Evolutionary conservation across 2,113 vertebrate species (phyloP).

Genomic region (Cinclus cinclus): DNA sequence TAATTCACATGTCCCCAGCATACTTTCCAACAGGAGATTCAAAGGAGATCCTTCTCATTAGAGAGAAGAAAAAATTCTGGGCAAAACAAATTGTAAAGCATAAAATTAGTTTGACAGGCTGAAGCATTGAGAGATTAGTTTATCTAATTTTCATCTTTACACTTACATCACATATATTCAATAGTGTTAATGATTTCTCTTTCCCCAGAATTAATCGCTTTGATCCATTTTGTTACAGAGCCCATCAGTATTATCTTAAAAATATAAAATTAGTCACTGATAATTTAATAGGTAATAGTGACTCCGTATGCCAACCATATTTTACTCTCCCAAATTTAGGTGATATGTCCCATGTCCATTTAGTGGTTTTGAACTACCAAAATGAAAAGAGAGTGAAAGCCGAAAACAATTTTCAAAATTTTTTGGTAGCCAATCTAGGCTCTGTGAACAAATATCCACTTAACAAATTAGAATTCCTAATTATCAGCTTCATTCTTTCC

Average conservation of each 20-base stretch:
- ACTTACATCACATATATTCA: not conserved
- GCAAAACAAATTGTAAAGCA: not conserved
- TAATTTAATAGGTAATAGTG: not conserved
- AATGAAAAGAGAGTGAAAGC: not conserved
- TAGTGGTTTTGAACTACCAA: not conserved
- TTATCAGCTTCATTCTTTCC: not conserved
- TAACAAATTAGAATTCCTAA: not conserved
- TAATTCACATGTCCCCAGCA: not conserved
- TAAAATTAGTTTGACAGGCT: not conserved
- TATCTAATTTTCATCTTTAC: not conserved
- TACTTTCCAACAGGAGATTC: not conserved
- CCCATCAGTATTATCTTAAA: not conserved
- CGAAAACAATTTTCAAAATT: not conserved
- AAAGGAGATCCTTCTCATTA: not conserved
- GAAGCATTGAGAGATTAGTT: not conserved
- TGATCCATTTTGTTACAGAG: not conserved
- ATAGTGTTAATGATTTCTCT: not conserved
- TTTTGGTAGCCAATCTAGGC: not conserved
- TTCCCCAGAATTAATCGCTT: not conserved
- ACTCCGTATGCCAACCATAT: accelerated
- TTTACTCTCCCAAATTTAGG: not conserved
- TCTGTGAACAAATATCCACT: not conserved
- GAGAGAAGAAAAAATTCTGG: not conserved
- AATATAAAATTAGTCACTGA: not conserved
- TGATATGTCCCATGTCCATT: not conserved